phyloP scores from a whole-genome alignment of 1,140 invertebrate species.

The Philaenus spumarius region DNA sequence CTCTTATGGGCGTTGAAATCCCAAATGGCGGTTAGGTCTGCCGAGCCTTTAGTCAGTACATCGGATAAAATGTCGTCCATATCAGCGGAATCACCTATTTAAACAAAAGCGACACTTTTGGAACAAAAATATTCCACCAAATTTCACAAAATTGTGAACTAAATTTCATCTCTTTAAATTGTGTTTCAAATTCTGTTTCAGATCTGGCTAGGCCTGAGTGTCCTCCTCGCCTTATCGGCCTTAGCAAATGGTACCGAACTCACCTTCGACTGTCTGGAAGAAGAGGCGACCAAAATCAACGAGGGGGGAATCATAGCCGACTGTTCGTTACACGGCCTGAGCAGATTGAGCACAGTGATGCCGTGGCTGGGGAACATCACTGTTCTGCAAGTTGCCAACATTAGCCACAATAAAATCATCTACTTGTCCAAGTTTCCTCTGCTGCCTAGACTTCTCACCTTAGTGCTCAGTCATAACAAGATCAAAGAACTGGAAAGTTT shows the following conservation, averaged over 20 bases:
- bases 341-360: not conserved
- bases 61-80: too few relatives aligned
- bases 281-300: not conserved
- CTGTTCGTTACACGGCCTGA: not conserved
- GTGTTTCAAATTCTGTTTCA: too few relatives aligned
- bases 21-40: too few relatives aligned
- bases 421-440: not conserved
- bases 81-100: too few relatives aligned
- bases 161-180: too few relatives aligned
- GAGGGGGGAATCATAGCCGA: not conserved
- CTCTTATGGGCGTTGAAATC: too few relatives aligned
- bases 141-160: too few relatives aligned
- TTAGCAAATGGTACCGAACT: not conserved
- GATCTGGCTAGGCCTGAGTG: too few relatives aligned
- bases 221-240: too few relatives aligned
- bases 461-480: conserved; percentile 4
- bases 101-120: too few relatives aligned
- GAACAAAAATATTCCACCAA: too few relatives aligned
- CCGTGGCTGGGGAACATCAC: not conserved
- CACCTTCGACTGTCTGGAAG: not conserved
- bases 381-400: conserved; percentile 3
- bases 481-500: conserved; percentile 5
- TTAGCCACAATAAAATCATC: not conserved
- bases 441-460: not conserved
- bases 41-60: too few relatives aligned